Evolutionary conservation across 2,888 invertebrate species (phyloP).

Genomic region (Phania funesta): DNA sequence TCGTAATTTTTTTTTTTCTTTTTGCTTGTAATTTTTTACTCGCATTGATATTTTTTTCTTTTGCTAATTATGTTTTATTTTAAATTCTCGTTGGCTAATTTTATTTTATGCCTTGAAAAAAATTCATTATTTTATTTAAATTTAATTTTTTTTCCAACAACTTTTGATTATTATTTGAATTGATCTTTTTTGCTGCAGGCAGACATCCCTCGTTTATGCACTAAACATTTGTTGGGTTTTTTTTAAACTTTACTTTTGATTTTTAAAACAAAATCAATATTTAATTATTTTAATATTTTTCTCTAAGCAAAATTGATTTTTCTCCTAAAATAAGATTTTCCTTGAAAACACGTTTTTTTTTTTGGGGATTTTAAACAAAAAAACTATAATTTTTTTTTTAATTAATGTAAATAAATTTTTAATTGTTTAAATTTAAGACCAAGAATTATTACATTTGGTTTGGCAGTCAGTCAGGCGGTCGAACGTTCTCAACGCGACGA

Average conservation of each 20-base stretch:
- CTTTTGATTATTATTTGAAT: not conserved
- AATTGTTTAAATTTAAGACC: constrained; percentile 23
- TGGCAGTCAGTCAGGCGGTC: constrained; percentile 52
- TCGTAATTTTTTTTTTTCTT: not conserved
- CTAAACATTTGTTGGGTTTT: not conserved
- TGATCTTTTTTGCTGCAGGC: constrained; percentile 23
- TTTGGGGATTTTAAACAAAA: constrained; percentile 36
- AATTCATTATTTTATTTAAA: not conserved
- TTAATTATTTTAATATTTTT: constrained; percentile 14
- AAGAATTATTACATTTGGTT: constrained; percentile 3
- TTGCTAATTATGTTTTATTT: constrained; percentile 19
- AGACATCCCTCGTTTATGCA: constrained; percentile 59
- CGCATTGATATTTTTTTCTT: not conserved
- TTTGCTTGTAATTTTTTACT: not conserved
- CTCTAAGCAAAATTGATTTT: not conserved
- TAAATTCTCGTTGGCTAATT: too few species aligned
- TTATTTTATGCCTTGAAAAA: too few species aligned
- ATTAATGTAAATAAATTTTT: constrained; percentile 33
- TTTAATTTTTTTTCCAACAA: not conserved
- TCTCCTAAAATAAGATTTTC: not conserved
- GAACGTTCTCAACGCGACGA: constrained; percentile 77
- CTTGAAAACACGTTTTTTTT: constrained; percentile 45
- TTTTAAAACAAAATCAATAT: constrained; percentile 77
- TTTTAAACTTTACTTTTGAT: constrained; percentile 66
- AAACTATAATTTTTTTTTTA: constrained; percentile 39